Base-by-base conservation (phyloP, 2,888 invertebrate genomes). In the Spodoptera exigua region DNA sequence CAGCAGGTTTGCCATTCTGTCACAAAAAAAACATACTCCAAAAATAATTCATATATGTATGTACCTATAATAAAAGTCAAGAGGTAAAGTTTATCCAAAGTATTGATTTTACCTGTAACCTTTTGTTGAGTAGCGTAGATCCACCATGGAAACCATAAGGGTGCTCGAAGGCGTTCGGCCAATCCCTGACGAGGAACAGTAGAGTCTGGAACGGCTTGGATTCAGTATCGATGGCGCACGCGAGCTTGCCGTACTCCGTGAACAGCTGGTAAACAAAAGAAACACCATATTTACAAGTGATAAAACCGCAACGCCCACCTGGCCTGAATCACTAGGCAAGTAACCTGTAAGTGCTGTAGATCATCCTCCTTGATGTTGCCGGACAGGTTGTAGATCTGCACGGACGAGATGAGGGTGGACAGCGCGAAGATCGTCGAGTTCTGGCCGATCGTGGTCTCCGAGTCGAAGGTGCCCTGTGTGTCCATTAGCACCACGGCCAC, bases 341-440 rank as follows among this genome's bases (percentile, higher is more conserved):
- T n/a, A n/a, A 27, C 95, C 91, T 97, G 98, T 80, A 99, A 95
- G 92, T 99, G 99, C 89, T 99, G 99, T 41, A 99, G 92, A 90
- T 99, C 99, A 87, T 99, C 99, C 88, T 99, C 99, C 89, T 99
- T 99, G 61, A 99, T 98, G 87, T 99, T 99, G 86, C 98, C 97
- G 56, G 98, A 97, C 60, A 99, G 93, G 93, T 99, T 99, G 89
- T 98, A 99, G 63, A 98, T 97, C 95, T 98, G 98, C 52, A 98
- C 97, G 27, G 98, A 99, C 61, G 98, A 98, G 61, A 99, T 94
- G 97, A 99, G 98, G 13, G 99, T 98, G 88, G 98, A 98, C 16
- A 99, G 65, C 3, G 82, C 82, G 45, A 81, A 83, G 44, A 82
- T 76, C 10, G 98, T 98, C 35, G 99, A 98, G 92, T 98, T 98